phyloP scores from a whole-genome alignment of 2,888 invertebrate genomes.

The Mylabris sibirica region DNA sequence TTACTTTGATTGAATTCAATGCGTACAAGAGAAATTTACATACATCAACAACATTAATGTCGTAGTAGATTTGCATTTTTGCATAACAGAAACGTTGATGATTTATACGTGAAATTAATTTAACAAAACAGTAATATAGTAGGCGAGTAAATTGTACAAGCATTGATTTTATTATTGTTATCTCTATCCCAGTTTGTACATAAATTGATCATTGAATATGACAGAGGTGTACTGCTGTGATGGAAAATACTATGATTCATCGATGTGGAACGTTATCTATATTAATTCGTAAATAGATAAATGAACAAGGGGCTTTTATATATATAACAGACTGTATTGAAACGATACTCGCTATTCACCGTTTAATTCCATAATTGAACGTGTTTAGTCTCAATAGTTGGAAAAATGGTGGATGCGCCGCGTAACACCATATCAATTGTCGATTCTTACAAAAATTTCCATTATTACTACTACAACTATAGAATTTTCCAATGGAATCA shows the following conservation, averaged over 20 bases:
- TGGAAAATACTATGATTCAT: slow-evolving; percentile 35
- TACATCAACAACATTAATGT: background rate
- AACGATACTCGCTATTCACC: background rate
- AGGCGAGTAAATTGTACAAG: slow-evolving; percentile 21
- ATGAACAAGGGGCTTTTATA: background rate
- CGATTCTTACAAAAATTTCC: too few relatives aligned
- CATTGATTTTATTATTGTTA: slow-evolving; percentile 33
- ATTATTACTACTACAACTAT: background rate
- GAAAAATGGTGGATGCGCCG: slow-evolving; percentile 2
- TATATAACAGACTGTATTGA: background rate
- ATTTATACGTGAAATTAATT: slow-evolving; percentile 30
- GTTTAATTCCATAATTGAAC: background rate
- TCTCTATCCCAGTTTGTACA: slow-evolving; percentile 30
- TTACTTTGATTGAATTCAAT: background rate
- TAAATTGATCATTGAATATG: slow-evolving; percentile 33
- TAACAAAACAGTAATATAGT: slow-evolving; percentile 19
- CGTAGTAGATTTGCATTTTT: slow-evolving; percentile 6
- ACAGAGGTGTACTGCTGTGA: slow-evolving; percentile 28
- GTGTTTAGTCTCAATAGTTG: too few relatives aligned
- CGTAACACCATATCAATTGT: too few relatives aligned
- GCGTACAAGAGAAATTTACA: background rate
- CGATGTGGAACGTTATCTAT: slow-evolving; percentile 29
- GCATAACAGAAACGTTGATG: slow-evolving; percentile 12
- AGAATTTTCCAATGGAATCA: background rate
- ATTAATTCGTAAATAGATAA: slow-evolving; percentile 25